Conservation (phyloP, 2,797 vertebrate genomes). For the Alosa sapidissima region DNA sequence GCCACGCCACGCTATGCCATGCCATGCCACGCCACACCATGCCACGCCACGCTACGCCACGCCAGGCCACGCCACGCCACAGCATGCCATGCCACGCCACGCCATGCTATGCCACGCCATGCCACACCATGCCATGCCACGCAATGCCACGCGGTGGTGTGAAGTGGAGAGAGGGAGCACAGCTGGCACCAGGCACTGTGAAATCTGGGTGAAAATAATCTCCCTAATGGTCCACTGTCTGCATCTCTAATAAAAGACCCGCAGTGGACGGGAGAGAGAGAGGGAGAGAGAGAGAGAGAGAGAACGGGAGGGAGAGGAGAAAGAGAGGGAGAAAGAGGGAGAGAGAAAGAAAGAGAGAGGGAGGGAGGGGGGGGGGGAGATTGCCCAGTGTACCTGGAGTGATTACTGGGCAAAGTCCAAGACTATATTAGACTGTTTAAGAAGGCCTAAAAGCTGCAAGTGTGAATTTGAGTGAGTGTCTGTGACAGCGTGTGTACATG, state of each 20-base stretch:
- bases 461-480: neutral
- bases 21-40: too few species aligned
- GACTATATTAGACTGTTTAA: neutral
- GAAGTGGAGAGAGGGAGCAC: neutral
- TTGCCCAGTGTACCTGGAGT: neutral
- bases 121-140: too few species aligned
- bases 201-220: slow-evolving; percentile 21
- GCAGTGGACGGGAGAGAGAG: neutral
- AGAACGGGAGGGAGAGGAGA: neutral
- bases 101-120: too few species aligned
- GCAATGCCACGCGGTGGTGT: too few species aligned
- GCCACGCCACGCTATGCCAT: too few species aligned
- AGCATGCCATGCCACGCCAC: too few species aligned
- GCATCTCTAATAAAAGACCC: neutral
- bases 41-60: too few species aligned
- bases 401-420: neutral
- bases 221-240: slow-evolving; percentile 23
- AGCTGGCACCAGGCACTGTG: slow-evolving; percentile 2
- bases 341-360: neutral
- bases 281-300: neutral
- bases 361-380: neutral
- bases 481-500: neutral
- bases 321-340: neutral
- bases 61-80: too few species aligned
- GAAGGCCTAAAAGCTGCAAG: neutral